Evolutionary conservation across 2,797 vertebrate species (phyloP), one percentile per base, ranked within the genome.

Genomic region (Xiphorhynchus erythropygius): DNA sequence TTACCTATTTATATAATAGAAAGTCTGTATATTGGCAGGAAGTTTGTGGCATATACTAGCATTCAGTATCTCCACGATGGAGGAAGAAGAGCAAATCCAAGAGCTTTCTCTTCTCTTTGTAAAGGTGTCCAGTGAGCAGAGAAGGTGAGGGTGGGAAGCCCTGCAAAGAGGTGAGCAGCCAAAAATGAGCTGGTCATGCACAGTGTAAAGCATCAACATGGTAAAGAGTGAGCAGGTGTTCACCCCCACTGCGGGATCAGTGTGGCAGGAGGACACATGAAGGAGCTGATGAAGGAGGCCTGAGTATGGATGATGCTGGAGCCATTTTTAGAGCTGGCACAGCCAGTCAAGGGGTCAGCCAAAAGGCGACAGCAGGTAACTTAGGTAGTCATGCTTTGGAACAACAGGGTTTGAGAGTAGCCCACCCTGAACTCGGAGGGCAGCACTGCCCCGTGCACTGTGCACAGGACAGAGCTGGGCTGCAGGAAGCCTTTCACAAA

Each of bases 1-100:
- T 87, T 74, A 96, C 76, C 32, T 97, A 95, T 96, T 97, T 96
- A 94, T 96, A 93, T 82, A 67, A 71, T 75, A 67, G 23, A 22
- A 92, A 90, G 87, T 82, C 76, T 93, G 78, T 93, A 87, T 71
- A 71, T 91, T 70, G 71, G 71, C 24, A 25, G 84, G 77, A 91
- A 75, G 65, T 73, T 67, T 74, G 73, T 70, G 95, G 62, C 89
- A 73, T 93, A 44, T 56, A 56, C 83, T 94, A 68, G 74, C 37
- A 8, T 62, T 89, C 55, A n/a, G 74, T 56, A 64, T 95, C 81
- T 93, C 75, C 50, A 42, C 0, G 5, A 35, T 9, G 52, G 33
- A 74, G 74, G 87, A 94, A 71, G 65, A 80, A 83, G 53, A 69
- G 47, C 49, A 90, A 87, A 67, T 73, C 42, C 46, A 85, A 67